A percentile compares a stretch with the other conserved stretches of the same genome.
phyloP scores from a whole-genome alignment of 2,797 vertebrate species.

The Setipinna tenuifilis region DNA sequence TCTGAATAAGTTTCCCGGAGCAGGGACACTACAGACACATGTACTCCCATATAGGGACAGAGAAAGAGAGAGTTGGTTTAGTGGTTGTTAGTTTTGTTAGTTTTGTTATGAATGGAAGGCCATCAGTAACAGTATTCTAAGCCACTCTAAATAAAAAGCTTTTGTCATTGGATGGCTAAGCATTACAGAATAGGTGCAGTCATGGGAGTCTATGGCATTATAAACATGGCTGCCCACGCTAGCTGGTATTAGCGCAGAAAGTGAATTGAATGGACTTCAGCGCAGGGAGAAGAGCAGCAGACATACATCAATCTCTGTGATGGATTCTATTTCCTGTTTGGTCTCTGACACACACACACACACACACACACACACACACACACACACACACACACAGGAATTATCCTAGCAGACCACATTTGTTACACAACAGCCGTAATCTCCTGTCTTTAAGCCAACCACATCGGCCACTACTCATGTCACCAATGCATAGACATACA shows the following conservation, averaged over 20 bases:
- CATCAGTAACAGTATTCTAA: neutral
- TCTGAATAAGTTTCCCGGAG: too few species aligned
- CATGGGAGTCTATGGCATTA: neutral
- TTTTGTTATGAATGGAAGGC: too few species aligned
- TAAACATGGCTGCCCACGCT: neutral
- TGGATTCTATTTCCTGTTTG: neutral
- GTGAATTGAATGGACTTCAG: neutral
- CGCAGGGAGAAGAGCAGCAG: neutral
- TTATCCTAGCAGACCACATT: conserved; percentile 34
- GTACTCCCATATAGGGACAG: too few species aligned
- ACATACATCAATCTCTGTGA: neutral
- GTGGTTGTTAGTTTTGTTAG: too few species aligned
- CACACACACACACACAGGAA: neutral
- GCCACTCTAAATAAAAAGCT: neutral
- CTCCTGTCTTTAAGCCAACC: conserved; percentile 41
- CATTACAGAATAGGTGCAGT: neutral
- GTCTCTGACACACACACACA: neutral
- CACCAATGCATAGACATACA: neutral
- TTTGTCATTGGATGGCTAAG: neutral
- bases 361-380: neutral
- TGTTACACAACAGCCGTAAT: conserved; percentile 48
- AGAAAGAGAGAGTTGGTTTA: too few species aligned
- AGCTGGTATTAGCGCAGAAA: neutral
- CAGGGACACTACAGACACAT: too few species aligned
- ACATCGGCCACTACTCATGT: conserved; percentile 41